A percentile compares a stretch with the other conserved stretches of the same genome.
phyloP scores from a whole-genome alignment of 1,140 invertebrate species.

The Neodiprion lecontei region DNA sequence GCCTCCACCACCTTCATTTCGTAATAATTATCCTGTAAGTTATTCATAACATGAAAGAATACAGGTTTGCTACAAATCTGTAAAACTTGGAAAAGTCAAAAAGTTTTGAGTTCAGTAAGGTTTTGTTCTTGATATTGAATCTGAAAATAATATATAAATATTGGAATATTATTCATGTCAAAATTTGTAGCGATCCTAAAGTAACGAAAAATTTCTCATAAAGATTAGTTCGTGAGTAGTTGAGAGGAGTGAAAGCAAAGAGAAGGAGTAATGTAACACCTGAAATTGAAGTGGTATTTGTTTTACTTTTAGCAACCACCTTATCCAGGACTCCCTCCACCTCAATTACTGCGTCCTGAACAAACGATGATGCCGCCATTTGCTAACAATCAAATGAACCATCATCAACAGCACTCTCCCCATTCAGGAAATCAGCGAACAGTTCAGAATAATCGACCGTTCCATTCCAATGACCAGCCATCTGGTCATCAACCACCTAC shows the following conservation, averaged over 20 bases:
- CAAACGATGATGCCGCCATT: conserved; percentile 46
- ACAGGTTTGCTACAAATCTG: too few relatives aligned
- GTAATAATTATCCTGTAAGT: conserved; percentile 48
- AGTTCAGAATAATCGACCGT: conserved; percentile 45
- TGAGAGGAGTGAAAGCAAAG: too few relatives aligned
- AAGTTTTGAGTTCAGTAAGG: too few relatives aligned
- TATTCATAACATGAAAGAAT: neutral
- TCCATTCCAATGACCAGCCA: conserved; percentile 47
- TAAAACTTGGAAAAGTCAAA: too few relatives aligned
- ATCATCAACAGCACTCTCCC: conserved; percentile 41
- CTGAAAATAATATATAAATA: conserved; percentile 3
- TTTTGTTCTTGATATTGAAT: neutral
- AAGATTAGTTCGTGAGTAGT: too few relatives aligned
- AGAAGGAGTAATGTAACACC: neutral
- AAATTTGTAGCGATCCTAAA: too few relatives aligned
- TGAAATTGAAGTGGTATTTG: neutral
- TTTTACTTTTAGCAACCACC: conserved; percentile 37
- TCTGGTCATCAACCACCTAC: conserved; percentile 21
- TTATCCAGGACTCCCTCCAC: conserved; percentile 42
- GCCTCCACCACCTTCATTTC: conserved; percentile 45
- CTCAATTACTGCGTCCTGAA: conserved; percentile 48
- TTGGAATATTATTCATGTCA: neutral
- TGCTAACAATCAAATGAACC: conserved; percentile 45
- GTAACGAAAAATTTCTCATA: too few relatives aligned
- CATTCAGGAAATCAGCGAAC: conserved; percentile 57